Evolutionary conservation across 2,888 invertebrate genomes (phyloP), one percentile per base, ranked within the genome.

Genomic region (Aphidoletes aphidimyza): DNA sequence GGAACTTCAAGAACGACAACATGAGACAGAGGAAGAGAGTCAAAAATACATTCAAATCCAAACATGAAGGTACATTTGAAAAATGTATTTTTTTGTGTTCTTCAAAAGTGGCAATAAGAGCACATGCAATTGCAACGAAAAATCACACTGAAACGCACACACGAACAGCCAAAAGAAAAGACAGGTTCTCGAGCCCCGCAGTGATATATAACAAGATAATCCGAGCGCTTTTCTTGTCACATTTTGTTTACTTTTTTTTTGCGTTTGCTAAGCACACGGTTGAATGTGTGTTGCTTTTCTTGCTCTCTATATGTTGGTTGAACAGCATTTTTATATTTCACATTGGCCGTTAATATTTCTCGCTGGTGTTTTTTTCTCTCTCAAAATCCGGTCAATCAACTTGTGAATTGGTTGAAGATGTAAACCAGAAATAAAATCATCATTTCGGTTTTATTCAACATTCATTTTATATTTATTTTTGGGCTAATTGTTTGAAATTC

Each of bases 151-250:
- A 11, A 47, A 47, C 8, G 11, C 3, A 22, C 54, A n/a, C 3
- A 47, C 17, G 11, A 5, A 39, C 39, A 11, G 47, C 2, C 14
- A 47, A 19, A 47, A 19, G 17, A 19, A 2, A 14, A 8, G 19
- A 47, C 14, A 47, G 9, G 9, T 9, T 2, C 14, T 22, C 14
- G 54, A 54, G 30, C 14, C 3, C 3, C n/a, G 30, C 3, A 26
- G 69, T 69, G 69, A 69, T 69, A 69, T 69, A 69, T 69, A 69
- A 69, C 69, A 69, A 69, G 69, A 69, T 69, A 69, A 69, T 69
- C 69, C 69, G 30, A 30, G 69, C 34, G 69, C 69, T 69, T 69
- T 69, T 69, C 69, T 69, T 69, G 69, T 69, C 69, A 69, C 69
- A 19, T 69, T 69, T 69, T 69, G 69, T 69, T 69, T 69, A 69